These are phyloP conservation scores for Drosophila arawakana DNA, from an alignment of 1,140 invertebrate genomes.

Conservation along the genomic window DNA sequence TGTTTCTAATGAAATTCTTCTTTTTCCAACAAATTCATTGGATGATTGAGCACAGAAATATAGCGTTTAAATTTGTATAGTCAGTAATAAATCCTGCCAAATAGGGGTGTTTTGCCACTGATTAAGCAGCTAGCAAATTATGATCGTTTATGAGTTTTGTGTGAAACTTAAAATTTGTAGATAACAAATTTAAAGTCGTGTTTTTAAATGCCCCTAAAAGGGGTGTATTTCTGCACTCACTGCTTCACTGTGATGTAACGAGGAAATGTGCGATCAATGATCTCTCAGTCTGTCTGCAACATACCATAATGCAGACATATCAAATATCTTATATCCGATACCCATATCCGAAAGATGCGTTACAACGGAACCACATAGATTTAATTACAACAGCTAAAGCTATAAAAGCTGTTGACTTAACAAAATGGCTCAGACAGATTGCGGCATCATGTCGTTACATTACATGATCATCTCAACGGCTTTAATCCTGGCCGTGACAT, in stretches of 20 bases:
- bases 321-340: conserved; percentile 4
- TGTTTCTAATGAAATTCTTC: too few relatives aligned
- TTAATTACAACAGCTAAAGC: conserved; percentile 19
- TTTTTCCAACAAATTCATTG: too few relatives aligned
- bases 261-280: conserved; percentile 19
- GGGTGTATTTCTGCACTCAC: not conserved
- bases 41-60: too few relatives aligned
- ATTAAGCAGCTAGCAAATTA: too few relatives aligned
- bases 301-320: conserved; percentile 1
- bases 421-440: conserved; percentile 26
- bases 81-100: too few relatives aligned
- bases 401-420: conserved; percentile 37
- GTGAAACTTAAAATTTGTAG: too few relatives aligned
- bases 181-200: too few relatives aligned
- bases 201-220: not conserved
- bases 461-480: not conserved
- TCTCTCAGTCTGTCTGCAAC: conserved; percentile 5
- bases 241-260: not conserved
- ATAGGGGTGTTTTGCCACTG: too few relatives aligned
- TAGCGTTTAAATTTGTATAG: too few relatives aligned
- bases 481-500: conserved; percentile 6
- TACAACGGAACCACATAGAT: conserved; percentile 38
- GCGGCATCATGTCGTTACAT: conserved; percentile 12
- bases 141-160: too few relatives aligned
- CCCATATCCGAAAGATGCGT: conserved; percentile 22